Evolutionary conservation across 2,888 invertebrate genomes (phyloP).

Genomic region (Congeria kusceri): DNA sequence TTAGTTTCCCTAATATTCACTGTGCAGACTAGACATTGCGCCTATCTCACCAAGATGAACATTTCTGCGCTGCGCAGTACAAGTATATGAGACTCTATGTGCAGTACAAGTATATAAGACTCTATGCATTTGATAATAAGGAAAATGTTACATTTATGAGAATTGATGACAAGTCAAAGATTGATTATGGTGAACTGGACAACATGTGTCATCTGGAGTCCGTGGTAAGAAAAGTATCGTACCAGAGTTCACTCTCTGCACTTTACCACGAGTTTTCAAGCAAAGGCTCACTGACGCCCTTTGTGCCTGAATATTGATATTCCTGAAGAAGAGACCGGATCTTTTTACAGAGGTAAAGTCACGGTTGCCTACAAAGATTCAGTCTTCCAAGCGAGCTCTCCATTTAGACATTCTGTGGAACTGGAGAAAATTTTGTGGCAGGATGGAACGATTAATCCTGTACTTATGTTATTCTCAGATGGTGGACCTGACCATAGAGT

Average conservation of each 20-base stretch:
- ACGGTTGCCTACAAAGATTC: constrained; percentile 49
- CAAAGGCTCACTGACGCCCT: constrained; percentile 64
- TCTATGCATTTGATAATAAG: constrained; percentile 17
- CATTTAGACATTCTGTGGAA: constrained; percentile 32
- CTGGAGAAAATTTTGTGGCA: constrained; percentile 14
- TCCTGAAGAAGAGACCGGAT: constrained; percentile 38
- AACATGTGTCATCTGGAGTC: constrained; percentile 34
- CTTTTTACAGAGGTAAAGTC: constrained; percentile 60
- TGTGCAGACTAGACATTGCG: constrained; percentile 48
- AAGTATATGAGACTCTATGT: no score
- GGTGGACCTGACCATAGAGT: constrained; percentile 36
- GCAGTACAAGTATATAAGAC: no score
- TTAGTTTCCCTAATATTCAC: constrained; percentile 40
- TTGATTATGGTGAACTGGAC: constrained; percentile 40
- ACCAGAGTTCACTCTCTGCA: constrained; percentile 28
- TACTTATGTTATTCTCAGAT: constrained; percentile 27
- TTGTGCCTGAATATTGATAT: constrained; percentile 46
- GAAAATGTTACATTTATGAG: constrained; percentile 15
- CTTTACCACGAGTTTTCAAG: constrained; percentile 60
- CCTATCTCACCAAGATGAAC: constrained; percentile 54
- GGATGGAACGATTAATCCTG: constrained; percentile 14
- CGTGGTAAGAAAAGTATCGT: constrained; percentile 60
- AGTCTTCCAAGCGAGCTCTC: constrained; percentile 43
- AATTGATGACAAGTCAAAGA: constrained; percentile 36
- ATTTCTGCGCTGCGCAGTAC: constrained; percentile 53